These are phyloP conservation scores for Drosophila tropicalis DNA, from an alignment of 1,140 invertebrate species.

Conservation along the genomic window DNA sequence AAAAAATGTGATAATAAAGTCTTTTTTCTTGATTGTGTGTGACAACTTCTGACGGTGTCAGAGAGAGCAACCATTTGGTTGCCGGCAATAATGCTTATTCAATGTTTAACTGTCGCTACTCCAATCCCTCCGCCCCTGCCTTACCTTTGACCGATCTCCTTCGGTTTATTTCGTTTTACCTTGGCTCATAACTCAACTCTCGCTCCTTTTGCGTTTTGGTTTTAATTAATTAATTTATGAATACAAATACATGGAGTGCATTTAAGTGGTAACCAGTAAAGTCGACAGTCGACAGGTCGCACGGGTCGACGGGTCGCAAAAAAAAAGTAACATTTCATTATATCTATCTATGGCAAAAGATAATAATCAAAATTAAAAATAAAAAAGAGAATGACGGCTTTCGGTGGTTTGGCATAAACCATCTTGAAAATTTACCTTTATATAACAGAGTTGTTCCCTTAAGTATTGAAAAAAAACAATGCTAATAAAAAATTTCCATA, in stretches of 20 bases:
- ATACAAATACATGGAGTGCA: conserved; percentile 38
- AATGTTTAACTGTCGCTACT: conserved; percentile 51
- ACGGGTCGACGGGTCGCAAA: not conserved
- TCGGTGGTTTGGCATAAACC: too few relatives aligned
- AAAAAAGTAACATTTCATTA: conserved; percentile 22
- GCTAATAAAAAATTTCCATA: too few relatives aligned
- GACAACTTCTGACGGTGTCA: conserved; percentile 29
- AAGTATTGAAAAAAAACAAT: too few relatives aligned
- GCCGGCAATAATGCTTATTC: conserved; percentile 54
- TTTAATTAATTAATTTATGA: conserved; percentile 70
- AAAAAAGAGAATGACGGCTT: too few relatives aligned
- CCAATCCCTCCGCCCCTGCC: not conserved
- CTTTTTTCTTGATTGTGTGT: conserved; percentile 31
- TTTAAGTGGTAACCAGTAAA: conserved; percentile 49
- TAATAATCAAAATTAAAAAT: too few relatives aligned
- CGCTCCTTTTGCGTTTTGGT: conserved; percentile 32
- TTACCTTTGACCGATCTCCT: not conserved
- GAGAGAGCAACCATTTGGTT: conserved; percentile 15
- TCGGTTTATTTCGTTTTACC: not conserved
- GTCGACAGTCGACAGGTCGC: not conserved
- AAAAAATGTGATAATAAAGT: not conserved
- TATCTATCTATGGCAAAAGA: too few relatives aligned
- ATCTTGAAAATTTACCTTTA: too few relatives aligned
- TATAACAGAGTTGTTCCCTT: too few relatives aligned
- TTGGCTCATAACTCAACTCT: conserved; percentile 32